Evolutionary conservation across 2,113 vertebrate species (phyloP).

Genomic region (Lophius piscatorius): DNA sequence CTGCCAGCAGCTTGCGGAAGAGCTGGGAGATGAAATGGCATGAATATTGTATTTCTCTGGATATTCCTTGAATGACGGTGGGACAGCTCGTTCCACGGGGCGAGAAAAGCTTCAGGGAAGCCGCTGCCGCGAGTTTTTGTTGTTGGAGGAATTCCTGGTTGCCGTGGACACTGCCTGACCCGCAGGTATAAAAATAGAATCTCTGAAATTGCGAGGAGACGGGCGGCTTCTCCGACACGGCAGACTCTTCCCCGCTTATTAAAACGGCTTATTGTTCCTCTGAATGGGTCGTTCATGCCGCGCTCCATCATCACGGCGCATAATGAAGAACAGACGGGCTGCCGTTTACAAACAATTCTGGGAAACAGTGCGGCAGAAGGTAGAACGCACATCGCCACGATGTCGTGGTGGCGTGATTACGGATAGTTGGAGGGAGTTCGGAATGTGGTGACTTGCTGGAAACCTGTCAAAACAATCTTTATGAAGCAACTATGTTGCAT

Average conservation of each 20-base stretch:
- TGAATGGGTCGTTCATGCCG: neutral
- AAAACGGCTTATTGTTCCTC: slow-evolving; percentile 3
- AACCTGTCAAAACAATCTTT: too few species aligned
- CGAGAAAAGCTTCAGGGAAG: slow-evolving; percentile 21
- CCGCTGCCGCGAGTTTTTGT: slow-evolving; percentile 36
- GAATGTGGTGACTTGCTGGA: too few species aligned
- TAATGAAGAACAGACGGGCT: neutral
- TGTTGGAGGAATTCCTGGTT: slow-evolving; percentile 70
- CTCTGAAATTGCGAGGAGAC: slow-evolving; percentile 26
- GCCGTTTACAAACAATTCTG: too few species aligned
- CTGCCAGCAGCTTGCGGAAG: slow-evolving; percentile 32
- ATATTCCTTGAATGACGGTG: slow-evolving; percentile 13
- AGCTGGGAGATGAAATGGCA: slow-evolving; percentile 34
- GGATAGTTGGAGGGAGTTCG: too few species aligned
- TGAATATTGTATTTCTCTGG: slow-evolving; percentile 34
- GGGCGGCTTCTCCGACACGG: slow-evolving; percentile 18
- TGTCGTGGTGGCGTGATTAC: too few species aligned
- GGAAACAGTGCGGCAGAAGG: too few species aligned
- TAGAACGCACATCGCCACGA: too few species aligned
- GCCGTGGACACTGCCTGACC: slow-evolving; percentile 80
- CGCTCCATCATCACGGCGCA: neutral
- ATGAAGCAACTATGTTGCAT: too few species aligned
- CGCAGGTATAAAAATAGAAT: slow-evolving; percentile 76
- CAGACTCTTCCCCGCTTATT: slow-evolving; percentile 15
- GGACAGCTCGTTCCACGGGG: slow-evolving; percentile 28